Conservation (phyloP, 2,888 invertebrate species). For the Epistrophe grossulariae region DNA sequence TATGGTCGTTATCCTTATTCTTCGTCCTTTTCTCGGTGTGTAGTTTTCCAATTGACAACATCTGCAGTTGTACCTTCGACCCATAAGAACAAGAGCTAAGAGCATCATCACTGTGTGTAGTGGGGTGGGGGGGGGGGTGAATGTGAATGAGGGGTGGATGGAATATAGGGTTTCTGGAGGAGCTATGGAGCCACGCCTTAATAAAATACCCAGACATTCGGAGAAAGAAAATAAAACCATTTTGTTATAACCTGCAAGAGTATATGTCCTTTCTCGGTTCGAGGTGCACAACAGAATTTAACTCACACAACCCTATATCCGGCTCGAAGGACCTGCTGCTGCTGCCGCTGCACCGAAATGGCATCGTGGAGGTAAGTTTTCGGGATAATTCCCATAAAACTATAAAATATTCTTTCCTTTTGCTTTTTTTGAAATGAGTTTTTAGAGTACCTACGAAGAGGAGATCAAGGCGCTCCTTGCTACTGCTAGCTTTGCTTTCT, state of each 20-base stretch:
- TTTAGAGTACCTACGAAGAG: not conserved
- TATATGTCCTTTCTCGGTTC: constrained; percentile 58
- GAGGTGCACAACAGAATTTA: constrained; percentile 46
- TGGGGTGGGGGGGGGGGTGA: no score
- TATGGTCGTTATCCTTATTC: constrained; percentile 33
- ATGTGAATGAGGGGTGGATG: not conserved
- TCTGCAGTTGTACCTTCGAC: constrained; percentile 64
- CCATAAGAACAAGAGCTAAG: constrained; percentile 5
- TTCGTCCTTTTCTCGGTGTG: constrained; percentile 30
- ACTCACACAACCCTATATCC: constrained; percentile 52
- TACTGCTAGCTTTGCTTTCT: constrained; percentile 7
- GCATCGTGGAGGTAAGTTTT: constrained; percentile 55
- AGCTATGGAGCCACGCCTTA: constrained; percentile 73
- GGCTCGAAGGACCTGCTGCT: constrained; percentile 57
- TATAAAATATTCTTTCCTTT: constrained; percentile 67
- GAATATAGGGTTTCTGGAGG: constrained; percentile 30
- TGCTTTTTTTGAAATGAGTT: constrained; percentile 33
- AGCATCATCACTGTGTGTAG: not conserved
- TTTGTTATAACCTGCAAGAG: constrained; percentile 38
- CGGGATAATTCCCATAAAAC: constrained; percentile 74
- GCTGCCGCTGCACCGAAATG: constrained; percentile 32
- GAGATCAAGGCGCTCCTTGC: constrained; percentile 17
- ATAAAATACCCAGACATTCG: constrained; percentile 74
- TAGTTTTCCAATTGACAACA: constrained; percentile 72
- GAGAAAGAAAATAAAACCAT: constrained; percentile 73